A percentile compares a stretch with the other conserved stretches of the same genome.
phyloP scores from a whole-genome alignment of 2,888 invertebrate species.

The Boloria euphrosyne region DNA sequence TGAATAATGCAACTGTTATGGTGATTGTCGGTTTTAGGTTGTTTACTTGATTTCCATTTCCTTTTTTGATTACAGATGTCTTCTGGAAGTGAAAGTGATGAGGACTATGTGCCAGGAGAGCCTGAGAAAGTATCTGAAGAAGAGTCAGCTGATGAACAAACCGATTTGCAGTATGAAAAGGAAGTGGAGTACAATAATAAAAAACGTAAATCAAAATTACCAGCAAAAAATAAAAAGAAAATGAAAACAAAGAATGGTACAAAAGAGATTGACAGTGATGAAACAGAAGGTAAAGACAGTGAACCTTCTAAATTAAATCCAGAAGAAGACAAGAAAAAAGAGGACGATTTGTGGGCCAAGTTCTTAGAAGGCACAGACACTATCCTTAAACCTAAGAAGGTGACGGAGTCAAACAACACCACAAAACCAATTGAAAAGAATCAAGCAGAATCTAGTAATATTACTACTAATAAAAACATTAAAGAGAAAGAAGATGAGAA shows the following conservation, averaged over 20 bases:
- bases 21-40: too few species aligned
- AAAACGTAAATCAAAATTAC: constrained; percentile 59
- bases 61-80: constrained; percentile 64
- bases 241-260: constrained; percentile 49
- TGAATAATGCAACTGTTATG: too few species aligned
- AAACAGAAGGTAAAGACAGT: constrained; percentile 51
- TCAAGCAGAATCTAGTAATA: constrained; percentile 26
- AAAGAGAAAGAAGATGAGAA: constrained; percentile 66
- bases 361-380: constrained; percentile 87
- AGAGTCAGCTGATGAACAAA: constrained; percentile 85
- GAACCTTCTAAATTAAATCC: constrained; percentile 64
- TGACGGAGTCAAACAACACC: constrained; percentile 43
- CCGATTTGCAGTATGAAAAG: constrained; percentile 80
- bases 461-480: constrained; percentile 35
- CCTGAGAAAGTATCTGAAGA: constrained; percentile 86
- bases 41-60: too few species aligned
- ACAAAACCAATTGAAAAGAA: constrained; percentile 31
- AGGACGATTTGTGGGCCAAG: constrained; percentile 90
- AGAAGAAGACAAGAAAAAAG: constrained; percentile 86
- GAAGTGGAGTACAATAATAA: constrained; percentile 63
- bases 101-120: constrained; percentile 88
- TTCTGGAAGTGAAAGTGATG: constrained; percentile 90
- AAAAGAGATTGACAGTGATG: constrained; percentile 42
- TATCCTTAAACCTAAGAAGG: constrained; percentile 54
- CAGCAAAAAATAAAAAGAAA: constrained; percentile 57